Conservation (phyloP, 2,113 vertebrate species). For the Spheniscus mendiculus region DNA sequence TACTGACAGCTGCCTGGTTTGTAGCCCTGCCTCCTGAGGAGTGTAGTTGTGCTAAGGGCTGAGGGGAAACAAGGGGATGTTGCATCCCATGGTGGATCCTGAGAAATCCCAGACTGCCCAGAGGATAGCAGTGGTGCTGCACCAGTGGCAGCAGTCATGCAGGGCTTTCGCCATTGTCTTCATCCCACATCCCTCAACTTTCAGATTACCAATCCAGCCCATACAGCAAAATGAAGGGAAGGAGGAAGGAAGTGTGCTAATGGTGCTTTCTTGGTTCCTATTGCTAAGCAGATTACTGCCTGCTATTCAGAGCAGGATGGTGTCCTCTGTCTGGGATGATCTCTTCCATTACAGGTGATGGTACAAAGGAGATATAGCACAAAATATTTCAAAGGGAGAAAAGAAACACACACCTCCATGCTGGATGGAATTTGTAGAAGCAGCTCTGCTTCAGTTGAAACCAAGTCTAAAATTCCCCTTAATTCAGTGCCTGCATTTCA, state of each 20-base stretch:
- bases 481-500: background rate
- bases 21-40: background rate
- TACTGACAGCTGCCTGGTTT: background rate
- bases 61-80: background rate
- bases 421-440: background rate
- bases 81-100: background rate
- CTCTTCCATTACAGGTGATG: background rate
- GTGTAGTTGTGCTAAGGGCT: background rate
- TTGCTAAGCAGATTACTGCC: background rate
- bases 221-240: background rate
- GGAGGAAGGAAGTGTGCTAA: background rate
- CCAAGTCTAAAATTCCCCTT: background rate
- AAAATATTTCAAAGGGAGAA: background rate
- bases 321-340: background rate
- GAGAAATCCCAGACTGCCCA: background rate
- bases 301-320: background rate
- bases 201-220: background rate
- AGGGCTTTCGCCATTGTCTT: background rate
- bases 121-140: background rate
- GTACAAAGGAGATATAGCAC: background rate
- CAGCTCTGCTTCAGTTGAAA: background rate
- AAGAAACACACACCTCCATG: background rate
- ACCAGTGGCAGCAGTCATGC: background rate
- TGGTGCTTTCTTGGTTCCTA: background rate
- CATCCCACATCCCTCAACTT: background rate